phyloP scores from a whole-genome alignment of 30 jellyfish, hydroid and myxozoan species.

The Mastigias papua region DNA sequence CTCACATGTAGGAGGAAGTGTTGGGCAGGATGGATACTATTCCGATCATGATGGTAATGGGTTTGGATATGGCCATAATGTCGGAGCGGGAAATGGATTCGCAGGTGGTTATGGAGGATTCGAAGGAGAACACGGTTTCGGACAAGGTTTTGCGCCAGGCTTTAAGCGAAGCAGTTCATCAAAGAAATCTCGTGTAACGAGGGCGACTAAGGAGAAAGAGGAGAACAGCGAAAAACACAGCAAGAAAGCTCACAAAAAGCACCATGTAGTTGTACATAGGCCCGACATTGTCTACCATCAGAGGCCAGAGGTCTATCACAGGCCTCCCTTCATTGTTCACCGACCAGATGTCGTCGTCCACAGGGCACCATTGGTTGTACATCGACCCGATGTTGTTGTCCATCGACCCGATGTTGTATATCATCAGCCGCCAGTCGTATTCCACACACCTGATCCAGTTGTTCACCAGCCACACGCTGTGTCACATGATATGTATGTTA shows the following conservation, averaged over 20 bases:
- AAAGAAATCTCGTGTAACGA: slow-evolving; percentile 51
- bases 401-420: slow-evolving; percentile 79
- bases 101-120: slow-evolving; percentile 32
- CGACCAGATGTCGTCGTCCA: slow-evolving; percentile 87
- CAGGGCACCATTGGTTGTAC: slow-evolving; percentile 80
- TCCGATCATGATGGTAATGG: slow-evolving; percentile 37
- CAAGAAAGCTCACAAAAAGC: slow-evolving; percentile 63
- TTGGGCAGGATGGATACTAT: slow-evolving; percentile 66
- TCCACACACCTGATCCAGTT: slow-evolving; percentile 88
- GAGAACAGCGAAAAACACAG: slow-evolving; percentile 14
- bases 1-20: slow-evolving; percentile 78
- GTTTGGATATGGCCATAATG: background rate
- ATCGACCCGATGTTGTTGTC: slow-evolving; percentile 87
- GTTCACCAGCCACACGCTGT: slow-evolving; percentile 83
- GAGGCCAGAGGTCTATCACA: slow-evolving; percentile 82
- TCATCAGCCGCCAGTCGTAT: slow-evolving; percentile 91
- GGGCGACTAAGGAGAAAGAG: slow-evolving; percentile 43
- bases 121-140: slow-evolving; percentile 52
- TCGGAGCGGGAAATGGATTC: slow-evolving; percentile 24
- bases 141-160: slow-evolving; percentile 24
- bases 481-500: slow-evolving; percentile 88
- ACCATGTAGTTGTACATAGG: slow-evolving; percentile 76
- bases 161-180: slow-evolving; percentile 34
- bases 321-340: slow-evolving; percentile 80
- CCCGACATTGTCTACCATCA: slow-evolving; percentile 88